Conservation (phyloP, 2,888 invertebrate genomes). For the Nebria salina region DNA sequence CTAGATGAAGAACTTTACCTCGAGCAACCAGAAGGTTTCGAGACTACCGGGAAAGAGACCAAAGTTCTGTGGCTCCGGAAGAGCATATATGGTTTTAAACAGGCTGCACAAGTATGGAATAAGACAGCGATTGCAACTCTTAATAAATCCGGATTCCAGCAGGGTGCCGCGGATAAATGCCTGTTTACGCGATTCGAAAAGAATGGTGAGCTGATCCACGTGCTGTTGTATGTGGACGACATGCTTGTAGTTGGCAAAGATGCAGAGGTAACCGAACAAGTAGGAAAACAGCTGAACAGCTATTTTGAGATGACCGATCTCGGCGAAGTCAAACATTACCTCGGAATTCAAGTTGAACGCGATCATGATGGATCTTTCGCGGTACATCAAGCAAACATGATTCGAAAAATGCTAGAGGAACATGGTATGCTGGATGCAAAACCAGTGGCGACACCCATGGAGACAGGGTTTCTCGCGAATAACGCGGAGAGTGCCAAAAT, state of each 20-base stretch:
- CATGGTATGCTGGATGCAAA: neutral
- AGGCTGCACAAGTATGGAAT: conserved; percentile 6
- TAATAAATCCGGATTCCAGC: conserved; percentile 2
- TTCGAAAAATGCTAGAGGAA: neutral
- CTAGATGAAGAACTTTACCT: conserved; percentile 31
- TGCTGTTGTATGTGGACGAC: neutral
- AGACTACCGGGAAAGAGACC: neutral
- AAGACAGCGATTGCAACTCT: neutral
- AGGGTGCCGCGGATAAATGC: conserved; percentile 18
- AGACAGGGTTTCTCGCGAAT: neutral
- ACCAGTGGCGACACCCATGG: neutral
- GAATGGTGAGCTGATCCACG: conserved; percentile 7
- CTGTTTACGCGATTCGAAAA: conserved; percentile 6
- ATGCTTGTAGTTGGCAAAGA: neutral
- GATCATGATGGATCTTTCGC: conserved; percentile 5
- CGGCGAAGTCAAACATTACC: conserved; percentile 7
- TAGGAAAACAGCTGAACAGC: neutral
- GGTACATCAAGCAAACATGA: conserved; percentile 9
- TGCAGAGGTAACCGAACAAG: neutral
- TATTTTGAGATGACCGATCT: neutral
- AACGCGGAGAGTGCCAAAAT: neutral
- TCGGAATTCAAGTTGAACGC: conserved; percentile 3
- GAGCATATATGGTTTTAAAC: neutral
- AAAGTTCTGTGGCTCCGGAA: neutral
- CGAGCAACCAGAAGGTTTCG: conserved; percentile 29